Conservation (phyloP, 2,888 invertebrate genomes). For the Drosophila sordidula region DNA sequence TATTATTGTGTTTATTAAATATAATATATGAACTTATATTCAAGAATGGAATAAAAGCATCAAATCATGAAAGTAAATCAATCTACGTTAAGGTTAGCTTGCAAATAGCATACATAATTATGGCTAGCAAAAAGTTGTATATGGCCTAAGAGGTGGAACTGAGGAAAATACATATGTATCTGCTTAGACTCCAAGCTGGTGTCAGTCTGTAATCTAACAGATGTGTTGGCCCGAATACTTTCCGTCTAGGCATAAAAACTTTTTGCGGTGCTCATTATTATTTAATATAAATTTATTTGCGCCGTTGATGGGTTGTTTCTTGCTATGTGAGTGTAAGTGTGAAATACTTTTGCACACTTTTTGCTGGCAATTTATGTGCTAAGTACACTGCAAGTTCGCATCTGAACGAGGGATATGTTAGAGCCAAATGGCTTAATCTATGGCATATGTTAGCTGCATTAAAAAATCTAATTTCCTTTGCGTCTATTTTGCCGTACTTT, state of each 20-base stretch:
- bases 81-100: conserved; percentile 1
- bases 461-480: conserved; percentile 62
- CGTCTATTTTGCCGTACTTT: conserved; percentile 43
- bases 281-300: conserved; percentile 73
- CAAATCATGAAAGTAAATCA: neutral
- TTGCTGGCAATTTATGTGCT: conserved; percentile 66
- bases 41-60: neutral
- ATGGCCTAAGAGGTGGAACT: neutral
- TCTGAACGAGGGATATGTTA: conserved; percentile 7
- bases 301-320: conserved; percentile 16
- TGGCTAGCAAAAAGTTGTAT: conserved; percentile 47
- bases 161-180: neutral
- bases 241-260: conserved; percentile 32
- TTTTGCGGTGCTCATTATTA: conserved; percentile 58
- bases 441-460: conserved; percentile 52
- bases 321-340: conserved; percentile 16
- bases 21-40: no score
- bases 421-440: conserved; percentile 41
- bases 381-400: conserved; percentile 30
- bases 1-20: no score
- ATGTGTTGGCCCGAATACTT: conserved; percentile 42
- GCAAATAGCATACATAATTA: conserved; percentile 52
- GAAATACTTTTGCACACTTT: conserved; percentile 61
- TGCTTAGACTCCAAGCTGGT: conserved; percentile 4
- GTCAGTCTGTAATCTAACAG: conserved; percentile 31